Evolutionary conservation across 2,797 vertebrate species (phyloP).

Genomic region (Myoxocephalus aenaeus): DNA sequence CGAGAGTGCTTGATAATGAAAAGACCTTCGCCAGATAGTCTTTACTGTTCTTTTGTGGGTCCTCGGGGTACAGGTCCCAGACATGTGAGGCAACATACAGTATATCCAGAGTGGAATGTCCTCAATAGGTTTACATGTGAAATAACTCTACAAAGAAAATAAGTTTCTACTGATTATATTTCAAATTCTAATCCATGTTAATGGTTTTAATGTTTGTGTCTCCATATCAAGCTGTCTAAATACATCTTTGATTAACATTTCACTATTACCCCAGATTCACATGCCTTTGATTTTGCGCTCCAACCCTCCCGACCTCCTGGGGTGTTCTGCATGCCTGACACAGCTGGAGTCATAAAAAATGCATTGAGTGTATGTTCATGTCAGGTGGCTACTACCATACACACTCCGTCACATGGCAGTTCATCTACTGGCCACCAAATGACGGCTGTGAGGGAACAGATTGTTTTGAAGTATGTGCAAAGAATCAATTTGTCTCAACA

Average conservation of each 20-base stretch:
- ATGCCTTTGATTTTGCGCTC: slow-evolving; percentile 24
- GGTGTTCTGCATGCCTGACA: slow-evolving; percentile 30
- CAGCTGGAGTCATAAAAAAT: slow-evolving; percentile 55
- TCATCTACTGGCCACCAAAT: slow-evolving; percentile 13
- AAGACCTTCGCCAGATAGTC: slow-evolving; percentile 46
- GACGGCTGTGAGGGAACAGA: not conserved
- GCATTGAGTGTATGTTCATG: slow-evolving; percentile 29
- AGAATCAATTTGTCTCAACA: not conserved
- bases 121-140: not conserved
- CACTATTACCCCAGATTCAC: slow-evolving; percentile 15
- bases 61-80: not conserved
- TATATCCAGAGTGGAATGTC: not conserved
- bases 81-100: slow-evolving; percentile 1
- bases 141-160: not conserved
- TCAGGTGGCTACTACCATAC: not conserved
- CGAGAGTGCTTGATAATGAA: slow-evolving; percentile 42
- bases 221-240: slow-evolving; percentile 6
- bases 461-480: not conserved
- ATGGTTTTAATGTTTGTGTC: not conserved
- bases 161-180: not conserved
- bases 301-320: slow-evolving; percentile 1
- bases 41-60: slow-evolving; percentile 14
- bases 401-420: not conserved
- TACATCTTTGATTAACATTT: slow-evolving; percentile 19
- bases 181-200: not conserved